Base-by-base conservation (phyloP, 2,888 invertebrate species). In the Zygothrica quintamaculata region DNA sequence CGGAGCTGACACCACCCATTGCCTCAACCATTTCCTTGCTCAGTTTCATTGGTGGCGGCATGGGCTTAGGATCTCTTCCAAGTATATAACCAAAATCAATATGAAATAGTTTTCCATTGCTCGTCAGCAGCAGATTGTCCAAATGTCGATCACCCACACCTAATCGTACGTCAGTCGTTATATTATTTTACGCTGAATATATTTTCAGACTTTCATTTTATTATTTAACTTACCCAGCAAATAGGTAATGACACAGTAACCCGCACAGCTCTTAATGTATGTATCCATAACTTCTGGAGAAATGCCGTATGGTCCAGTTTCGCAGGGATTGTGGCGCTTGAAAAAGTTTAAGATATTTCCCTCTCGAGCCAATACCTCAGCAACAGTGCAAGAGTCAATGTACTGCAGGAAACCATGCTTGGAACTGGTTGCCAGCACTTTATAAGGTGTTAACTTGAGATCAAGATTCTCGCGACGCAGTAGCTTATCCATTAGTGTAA, bases 1-100 rank as follows among this genome's bases (percentile, higher is more conserved):
- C 98, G 0, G 97, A 95, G 89, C 95, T 94, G 0, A 96, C 93
- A 0, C 98, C 97, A 1, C 98, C 98, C 97, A 98, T 97, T 0
- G 97, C 98, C 88, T 99, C 99, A 13, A 99, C 98, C 99, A 99
- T 99, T 92, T 99, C 99, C 90, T 96, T 96, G 91, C 98, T 98
- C 36, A 99, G 93, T 92, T 99, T 99, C 98, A 99, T 99, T 4
- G 99, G 99, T 8, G 99, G 99, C 1, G 99, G 99, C 90, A 99
- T 93, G 0, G 99, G 99, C 91, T 99, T 99, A 2, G 99, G 99
- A 92, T 99, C 99, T 39, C 99, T 93, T 0, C 99, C 99, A 60
- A 99, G 98, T 97, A 90, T 90, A 91, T 98, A 99, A 1, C 99
- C 99, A 92, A 99, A 99, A 92, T 99, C 99, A 74, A 99, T 98